Conservation (phyloP, 2,113 vertebrate species). For the Calypte anna region DNA sequence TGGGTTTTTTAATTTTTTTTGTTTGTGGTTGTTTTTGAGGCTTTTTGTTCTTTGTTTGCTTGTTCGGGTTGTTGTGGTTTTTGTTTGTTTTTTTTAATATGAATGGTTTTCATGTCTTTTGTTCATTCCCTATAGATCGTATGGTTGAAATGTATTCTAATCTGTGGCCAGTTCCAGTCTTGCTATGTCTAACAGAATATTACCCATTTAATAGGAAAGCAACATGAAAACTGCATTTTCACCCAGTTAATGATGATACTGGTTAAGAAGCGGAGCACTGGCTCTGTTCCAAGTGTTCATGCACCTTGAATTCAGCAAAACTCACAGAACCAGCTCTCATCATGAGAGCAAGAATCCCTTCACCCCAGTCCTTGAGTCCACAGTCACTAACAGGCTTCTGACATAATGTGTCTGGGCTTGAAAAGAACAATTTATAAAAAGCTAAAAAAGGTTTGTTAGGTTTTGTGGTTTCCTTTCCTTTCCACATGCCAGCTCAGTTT, state of each 20-base stretch:
- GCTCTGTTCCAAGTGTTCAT: neutral
- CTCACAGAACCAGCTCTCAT: neutral
- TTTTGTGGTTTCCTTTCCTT: neutral
- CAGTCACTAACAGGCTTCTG: neutral
- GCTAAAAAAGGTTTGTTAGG: neutral
- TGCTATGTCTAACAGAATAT: neutral
- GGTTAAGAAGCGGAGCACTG: neutral
- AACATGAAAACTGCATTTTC: neutral
- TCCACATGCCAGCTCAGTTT: neutral
- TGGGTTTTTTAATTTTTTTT: neutral
- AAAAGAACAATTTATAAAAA: neutral
- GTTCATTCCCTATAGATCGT: neutral
- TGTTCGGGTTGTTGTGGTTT: too few species aligned
- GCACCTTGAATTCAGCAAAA: neutral
- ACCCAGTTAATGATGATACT: neutral
- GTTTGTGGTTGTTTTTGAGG: too few species aligned
- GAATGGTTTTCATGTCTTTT: neutral
- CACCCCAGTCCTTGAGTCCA: neutral
- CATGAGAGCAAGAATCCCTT: neutral
- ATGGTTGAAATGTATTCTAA: neutral
- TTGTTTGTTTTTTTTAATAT: neutral
- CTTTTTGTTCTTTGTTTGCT: too few species aligned
- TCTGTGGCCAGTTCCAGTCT: fast-evolving
- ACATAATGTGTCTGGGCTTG: neutral
- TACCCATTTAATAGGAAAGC: neutral